Conservation (phyloP, 2,797 vertebrate genomes). For the Peromyscus melanophrys region DNA sequence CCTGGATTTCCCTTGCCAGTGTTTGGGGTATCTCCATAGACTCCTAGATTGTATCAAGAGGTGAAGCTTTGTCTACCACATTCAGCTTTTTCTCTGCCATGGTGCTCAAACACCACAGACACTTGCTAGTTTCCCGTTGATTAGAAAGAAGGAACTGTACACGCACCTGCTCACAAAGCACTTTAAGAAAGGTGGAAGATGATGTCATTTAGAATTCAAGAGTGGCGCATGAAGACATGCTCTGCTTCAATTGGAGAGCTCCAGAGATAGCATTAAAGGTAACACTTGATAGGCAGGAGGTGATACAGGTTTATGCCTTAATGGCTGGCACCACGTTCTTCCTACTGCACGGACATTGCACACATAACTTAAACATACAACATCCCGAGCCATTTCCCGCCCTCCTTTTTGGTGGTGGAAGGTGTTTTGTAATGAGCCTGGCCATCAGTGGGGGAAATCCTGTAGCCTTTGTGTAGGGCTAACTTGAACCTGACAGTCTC, state of each 20-base stretch:
- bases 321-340: rapidly evolving
- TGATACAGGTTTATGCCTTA: neutral
- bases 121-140: neutral
- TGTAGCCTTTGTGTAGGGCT: neutral
- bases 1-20: neutral
- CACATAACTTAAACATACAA: neutral
- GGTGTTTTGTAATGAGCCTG: neutral
- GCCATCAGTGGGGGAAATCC: neutral
- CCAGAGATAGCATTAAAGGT: neutral
- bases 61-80: neutral
- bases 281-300: neutral
- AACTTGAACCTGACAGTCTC: neutral
- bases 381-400: neutral
- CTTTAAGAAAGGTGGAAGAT: neutral
- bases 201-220: neutral
- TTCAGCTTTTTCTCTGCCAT: neutral
- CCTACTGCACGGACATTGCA: neutral
- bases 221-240: neutral
- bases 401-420: neutral
- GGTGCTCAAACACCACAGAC: neutral
- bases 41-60: neutral
- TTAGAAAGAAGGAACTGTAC: neutral
- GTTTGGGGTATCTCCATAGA: neutral
- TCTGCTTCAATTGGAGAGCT: neutral
- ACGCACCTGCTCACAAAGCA: neutral